phyloP scores from a whole-genome alignment of 1,140 invertebrate genomes.

The Heliconius congener region DNA sequence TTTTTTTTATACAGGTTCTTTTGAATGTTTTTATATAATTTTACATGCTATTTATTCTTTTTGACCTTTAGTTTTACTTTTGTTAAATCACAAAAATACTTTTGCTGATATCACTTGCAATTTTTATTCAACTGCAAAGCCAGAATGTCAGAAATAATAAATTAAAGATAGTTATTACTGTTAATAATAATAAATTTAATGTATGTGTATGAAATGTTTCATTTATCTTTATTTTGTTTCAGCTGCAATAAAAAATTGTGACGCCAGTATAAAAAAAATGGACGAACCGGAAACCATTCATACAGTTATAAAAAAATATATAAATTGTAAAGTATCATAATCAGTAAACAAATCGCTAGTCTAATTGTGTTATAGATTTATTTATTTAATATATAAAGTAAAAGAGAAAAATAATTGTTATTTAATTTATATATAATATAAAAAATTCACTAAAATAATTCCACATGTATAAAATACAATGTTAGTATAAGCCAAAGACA shows the following conservation, averaged over 20 bases:
- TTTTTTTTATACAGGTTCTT: no score
- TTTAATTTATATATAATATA: background rate
- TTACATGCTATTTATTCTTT: no score
- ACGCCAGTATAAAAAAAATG: slow-evolving; percentile 36
- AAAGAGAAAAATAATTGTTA: background rate
- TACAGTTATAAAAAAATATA: slow-evolving; percentile 32
- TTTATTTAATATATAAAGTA: background rate
- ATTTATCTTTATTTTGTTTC: slow-evolving; percentile 20
- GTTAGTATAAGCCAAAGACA: slow-evolving; percentile 48
- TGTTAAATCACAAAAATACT: no score
- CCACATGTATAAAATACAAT: slow-evolving; percentile 51
- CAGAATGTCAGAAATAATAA: no score
- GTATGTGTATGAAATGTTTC: no score
- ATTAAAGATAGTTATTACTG: no score
- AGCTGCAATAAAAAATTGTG: slow-evolving; percentile 35
- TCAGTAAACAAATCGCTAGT: slow-evolving; percentile 34
- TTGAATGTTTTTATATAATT: no score
- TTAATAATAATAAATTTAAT: no score
- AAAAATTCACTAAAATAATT: slow-evolving; percentile 6
- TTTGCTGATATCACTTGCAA: no score
- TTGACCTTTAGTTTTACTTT: no score
- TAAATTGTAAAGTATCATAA: slow-evolving; percentile 46
- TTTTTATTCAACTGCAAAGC: no score
- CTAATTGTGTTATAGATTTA: slow-evolving; percentile 42
- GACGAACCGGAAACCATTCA: slow-evolving; percentile 30